Conservation (phyloP, 2,113 vertebrate genomes). For the Buteo buteo region DNA sequence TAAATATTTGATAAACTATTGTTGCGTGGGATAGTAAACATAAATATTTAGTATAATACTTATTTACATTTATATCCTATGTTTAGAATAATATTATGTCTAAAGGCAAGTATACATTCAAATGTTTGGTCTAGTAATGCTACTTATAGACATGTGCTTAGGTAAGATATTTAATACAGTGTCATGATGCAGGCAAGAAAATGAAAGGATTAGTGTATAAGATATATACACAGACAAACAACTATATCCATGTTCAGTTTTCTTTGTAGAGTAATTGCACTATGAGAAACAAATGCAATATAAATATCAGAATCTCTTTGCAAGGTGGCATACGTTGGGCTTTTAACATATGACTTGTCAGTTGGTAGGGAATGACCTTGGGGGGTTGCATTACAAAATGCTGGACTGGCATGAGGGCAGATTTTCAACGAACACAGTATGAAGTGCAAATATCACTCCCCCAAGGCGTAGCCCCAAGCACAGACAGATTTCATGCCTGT, state of each 20-base stretch:
- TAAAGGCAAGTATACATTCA: neutral
- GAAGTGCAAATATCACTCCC: conserved; percentile 15
- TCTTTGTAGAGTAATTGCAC: neutral
- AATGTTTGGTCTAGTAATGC: neutral
- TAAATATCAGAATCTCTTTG: neutral
- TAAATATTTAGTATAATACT: conserved; percentile 49
- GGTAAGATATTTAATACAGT: neutral
- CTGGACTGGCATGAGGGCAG: neutral
- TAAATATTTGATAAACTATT: conserved; percentile 60
- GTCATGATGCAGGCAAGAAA: neutral
- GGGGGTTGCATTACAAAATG: neutral
- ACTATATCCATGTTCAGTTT: neutral
- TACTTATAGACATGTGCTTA: neutral
- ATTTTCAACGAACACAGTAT: neutral
- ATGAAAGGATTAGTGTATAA: neutral
- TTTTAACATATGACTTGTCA: neutral
- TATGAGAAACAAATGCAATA: neutral
- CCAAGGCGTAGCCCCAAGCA: neutral
- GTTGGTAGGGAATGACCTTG: conserved; percentile 43
- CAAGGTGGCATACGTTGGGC: neutral
- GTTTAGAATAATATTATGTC: conserved; percentile 2
- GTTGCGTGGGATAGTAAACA: conserved; percentile 5
- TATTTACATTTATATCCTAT: conserved; percentile 32
- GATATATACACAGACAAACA: neutral
- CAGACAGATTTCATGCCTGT: neutral